These are phyloP conservation scores for Brachyptera risi DNA, from an alignment of 2,888 invertebrate species.

Conservation along the genomic window DNA sequence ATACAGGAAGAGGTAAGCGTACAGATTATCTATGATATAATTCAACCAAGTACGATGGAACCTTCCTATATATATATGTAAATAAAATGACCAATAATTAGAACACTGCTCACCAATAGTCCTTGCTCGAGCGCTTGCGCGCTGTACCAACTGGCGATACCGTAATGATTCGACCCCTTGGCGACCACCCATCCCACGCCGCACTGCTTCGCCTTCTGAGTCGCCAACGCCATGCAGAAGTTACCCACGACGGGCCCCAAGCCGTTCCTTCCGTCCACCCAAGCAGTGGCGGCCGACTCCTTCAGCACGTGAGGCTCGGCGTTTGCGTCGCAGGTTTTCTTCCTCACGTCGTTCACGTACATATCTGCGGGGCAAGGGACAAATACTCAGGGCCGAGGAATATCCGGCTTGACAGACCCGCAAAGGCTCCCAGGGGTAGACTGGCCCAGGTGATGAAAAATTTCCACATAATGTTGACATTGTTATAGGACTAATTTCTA, in stretches of 20 bases:
- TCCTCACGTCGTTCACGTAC: conserved; percentile 72
- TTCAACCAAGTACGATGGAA: no score
- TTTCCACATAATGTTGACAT: no score
- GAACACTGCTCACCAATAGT: conserved; percentile 54
- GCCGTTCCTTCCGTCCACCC: conserved; percentile 77
- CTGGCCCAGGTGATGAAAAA: no score
- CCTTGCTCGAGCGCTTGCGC: conserved; percentile 67
- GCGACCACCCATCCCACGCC: conserved; percentile 85
- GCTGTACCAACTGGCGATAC: conserved; percentile 83
- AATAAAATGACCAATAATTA: no score
- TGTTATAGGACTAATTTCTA: no score
- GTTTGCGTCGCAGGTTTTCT: conserved; percentile 58
- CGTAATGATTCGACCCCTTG: conserved; percentile 82
- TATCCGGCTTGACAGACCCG: no score
- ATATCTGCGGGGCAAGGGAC: no score
- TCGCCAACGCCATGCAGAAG: conserved; percentile 74
- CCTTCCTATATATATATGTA: no score
- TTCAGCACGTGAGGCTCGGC: conserved; percentile 64
- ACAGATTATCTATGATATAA: no score
- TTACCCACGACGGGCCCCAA: conserved; percentile 78
- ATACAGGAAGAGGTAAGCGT: no score
- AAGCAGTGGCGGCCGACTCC: conserved; percentile 63
- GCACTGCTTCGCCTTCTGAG: conserved; percentile 70
- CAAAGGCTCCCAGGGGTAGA: no score
- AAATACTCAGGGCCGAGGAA: no score